phyloP scores from a whole-genome alignment of 2,888 invertebrate species.

The Hydraecia micacea region DNA sequence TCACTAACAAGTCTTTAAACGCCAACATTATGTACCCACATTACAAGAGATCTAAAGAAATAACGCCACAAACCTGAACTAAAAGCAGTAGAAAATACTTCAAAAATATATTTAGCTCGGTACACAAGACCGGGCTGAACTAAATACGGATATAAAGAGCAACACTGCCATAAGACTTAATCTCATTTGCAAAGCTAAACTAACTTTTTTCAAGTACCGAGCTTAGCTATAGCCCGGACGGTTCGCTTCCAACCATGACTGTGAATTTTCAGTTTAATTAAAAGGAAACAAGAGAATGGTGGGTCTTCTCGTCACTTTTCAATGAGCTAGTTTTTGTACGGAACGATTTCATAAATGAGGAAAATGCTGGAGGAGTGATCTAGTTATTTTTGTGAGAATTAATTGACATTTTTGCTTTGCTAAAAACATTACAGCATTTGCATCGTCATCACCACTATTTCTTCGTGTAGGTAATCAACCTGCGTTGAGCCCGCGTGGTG shows the following conservation, averaged over 20 bases:
- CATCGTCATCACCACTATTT: too few relatives aligned
- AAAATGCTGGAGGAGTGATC: conserved; percentile 34
- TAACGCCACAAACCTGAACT: not conserved
- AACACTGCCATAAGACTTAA: conserved; percentile 76
- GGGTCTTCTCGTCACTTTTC: conserved; percentile 78
- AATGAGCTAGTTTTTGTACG: conserved; percentile 80
- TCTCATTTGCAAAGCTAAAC: conserved; percentile 83
- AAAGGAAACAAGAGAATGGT: conserved; percentile 87
- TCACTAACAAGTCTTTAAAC: not conserved
- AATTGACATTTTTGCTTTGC: too few relatives aligned
- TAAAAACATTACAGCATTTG: too few relatives aligned
- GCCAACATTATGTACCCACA: not conserved
- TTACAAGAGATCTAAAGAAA: conserved; percentile 1
- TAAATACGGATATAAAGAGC: conserved; percentile 70
- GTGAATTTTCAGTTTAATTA: conserved; percentile 87
- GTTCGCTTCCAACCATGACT: conserved; percentile 77
- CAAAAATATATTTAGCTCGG: conserved; percentile 24
- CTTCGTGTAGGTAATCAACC: too few relatives aligned
- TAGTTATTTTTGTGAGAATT: not conserved
- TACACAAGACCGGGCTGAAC: conserved; percentile 56
- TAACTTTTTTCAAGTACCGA: conserved; percentile 76
- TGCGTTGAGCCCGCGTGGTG: too few relatives aligned
- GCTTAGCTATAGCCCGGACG: conserved; percentile 71
- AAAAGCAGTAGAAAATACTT: conserved; percentile 11
- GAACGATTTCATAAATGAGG: conserved; percentile 32